A percentile compares a stretch with the other conserved stretches of the same genome.
Evolutionary conservation across 2,888 invertebrate species (phyloP).

Genomic region (Ceramica pisi): DNA sequence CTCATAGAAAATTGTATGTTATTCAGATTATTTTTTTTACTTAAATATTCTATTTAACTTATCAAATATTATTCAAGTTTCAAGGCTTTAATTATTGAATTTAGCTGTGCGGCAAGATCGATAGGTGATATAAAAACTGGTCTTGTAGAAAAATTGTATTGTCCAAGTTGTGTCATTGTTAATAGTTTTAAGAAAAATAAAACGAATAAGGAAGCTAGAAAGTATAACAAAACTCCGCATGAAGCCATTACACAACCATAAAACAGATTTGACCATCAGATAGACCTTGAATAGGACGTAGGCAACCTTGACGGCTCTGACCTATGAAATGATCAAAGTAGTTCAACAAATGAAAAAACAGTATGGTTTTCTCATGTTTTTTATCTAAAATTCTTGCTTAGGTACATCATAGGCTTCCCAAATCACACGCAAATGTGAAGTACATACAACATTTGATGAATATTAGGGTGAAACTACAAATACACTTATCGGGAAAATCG

Average conservation of each 20-base stretch:
- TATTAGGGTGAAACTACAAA: not conserved
- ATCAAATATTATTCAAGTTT: slow-evolving; percentile 6
- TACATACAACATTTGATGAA: not conserved
- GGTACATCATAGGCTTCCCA: not conserved
- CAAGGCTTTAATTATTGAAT: not conserved
- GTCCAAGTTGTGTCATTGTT: not conserved
- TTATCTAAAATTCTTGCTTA: not conserved
- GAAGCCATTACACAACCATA: slow-evolving; percentile 13
- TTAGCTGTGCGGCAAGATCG: not conserved
- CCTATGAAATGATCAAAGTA: slow-evolving; percentile 27
- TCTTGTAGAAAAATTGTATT: not conserved
- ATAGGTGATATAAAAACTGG: not conserved
- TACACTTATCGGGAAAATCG: not conserved
- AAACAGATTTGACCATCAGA: slow-evolving; percentile 32
- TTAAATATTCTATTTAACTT: slow-evolving; percentile 13
- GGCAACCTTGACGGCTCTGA: slow-evolving; percentile 29
- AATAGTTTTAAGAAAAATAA: slow-evolving; percentile 10
- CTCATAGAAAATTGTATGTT: slow-evolving; percentile 31
- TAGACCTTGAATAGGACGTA: slow-evolving; percentile 22
- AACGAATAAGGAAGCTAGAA: slow-evolving; percentile 32
- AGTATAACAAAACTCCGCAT: slow-evolving; percentile 17
- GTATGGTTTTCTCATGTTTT: slow-evolving; percentile 15
- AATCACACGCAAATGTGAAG: slow-evolving; percentile 1
- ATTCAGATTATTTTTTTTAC: slow-evolving; percentile 24
- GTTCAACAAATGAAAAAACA: slow-evolving; percentile 17